Conservation (phyloP, 2,888 invertebrate genomes). For the Hypomecis punctinalis region DNA sequence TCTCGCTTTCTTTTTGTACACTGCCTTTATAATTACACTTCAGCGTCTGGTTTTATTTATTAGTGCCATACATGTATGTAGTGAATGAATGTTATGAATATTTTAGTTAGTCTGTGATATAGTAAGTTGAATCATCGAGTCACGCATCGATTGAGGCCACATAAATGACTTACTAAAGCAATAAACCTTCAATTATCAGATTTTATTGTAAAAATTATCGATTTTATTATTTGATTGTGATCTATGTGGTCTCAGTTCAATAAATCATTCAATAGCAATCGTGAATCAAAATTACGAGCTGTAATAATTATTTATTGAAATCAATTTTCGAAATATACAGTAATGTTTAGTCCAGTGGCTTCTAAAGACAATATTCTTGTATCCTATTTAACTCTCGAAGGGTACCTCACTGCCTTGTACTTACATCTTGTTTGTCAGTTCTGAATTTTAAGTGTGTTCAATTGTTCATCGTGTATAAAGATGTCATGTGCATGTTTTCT, state of each 20-base stretch:
- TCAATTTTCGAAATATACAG: conserved; percentile 13
- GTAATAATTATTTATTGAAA: conserved; percentile 14
- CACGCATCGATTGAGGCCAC: conserved; percentile 50
- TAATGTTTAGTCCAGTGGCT: conserved; percentile 18
- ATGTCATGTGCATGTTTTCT: conserved; percentile 13
- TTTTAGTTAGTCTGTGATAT: conserved; percentile 83
- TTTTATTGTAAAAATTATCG: conserved; percentile 5
- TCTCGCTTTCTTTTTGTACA: conserved; percentile 44
- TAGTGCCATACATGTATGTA: conserved; percentile 80
- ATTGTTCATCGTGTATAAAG: conserved; percentile 18
- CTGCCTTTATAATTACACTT: conserved; percentile 63
- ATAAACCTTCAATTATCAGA: conserved; percentile 23
- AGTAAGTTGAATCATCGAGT: conserved; percentile 68
- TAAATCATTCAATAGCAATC: conserved; percentile 13
- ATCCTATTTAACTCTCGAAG: conserved; percentile 16
- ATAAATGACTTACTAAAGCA: conserved; percentile 39
- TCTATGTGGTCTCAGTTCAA: conserved; percentile 25
- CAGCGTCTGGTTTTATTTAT: conserved; percentile 67
- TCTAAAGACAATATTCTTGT: conserved; percentile 31
- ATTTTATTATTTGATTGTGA: conserved; percentile 10
- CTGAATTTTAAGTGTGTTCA: conserved; percentile 17
- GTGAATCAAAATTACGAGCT: conserved; percentile 14
- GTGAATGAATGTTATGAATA: conserved; percentile 68
- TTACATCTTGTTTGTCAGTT: conserved; percentile 23
- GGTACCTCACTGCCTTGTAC: conserved; percentile 32